A percentile compares a stretch with the other conserved stretches of the same genome.
phyloP scores from a whole-genome alignment of 2,797 vertebrate species.

The Antennarius maculatus region DNA sequence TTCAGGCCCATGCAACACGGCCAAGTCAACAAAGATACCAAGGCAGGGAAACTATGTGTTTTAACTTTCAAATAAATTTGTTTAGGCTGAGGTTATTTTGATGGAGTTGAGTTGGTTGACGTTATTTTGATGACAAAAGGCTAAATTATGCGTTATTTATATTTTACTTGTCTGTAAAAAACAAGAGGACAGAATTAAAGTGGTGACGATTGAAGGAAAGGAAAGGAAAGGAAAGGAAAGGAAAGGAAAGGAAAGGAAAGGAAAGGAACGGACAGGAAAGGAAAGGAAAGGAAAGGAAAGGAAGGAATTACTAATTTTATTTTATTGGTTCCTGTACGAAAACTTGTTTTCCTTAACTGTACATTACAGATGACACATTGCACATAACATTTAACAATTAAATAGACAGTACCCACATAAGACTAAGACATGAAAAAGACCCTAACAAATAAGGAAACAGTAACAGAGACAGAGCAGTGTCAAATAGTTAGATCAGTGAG shows the following conservation, averaged over 20 bases:
- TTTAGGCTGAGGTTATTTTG: constrained; percentile 49
- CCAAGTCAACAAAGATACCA: constrained; percentile 46
- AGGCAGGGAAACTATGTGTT: constrained; percentile 32
- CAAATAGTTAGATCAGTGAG: too few species aligned
- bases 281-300: background rate
- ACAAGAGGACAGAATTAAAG: constrained; percentile 20
- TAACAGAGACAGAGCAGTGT: too few species aligned
- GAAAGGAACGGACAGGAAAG: background rate
- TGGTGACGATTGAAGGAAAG: background rate
- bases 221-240: constrained; percentile 1
- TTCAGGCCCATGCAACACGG: constrained; percentile 6
- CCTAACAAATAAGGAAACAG: too few species aligned
- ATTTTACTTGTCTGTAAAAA: constrained; percentile 30
- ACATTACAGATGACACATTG: too few species aligned
- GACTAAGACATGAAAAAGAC: too few species aligned
- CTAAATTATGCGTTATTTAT: constrained; percentile 36
- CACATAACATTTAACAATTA: too few species aligned
- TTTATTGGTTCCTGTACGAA: too few species aligned
- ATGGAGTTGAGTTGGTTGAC: constrained; percentile 29
- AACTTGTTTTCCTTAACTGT: too few species aligned
- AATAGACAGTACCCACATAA: too few species aligned
- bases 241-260: constrained; percentile 6
- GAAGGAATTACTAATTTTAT: too few species aligned
- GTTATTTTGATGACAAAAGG: constrained; percentile 33
- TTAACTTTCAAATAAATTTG: constrained; percentile 47